Conservation (phyloP, 2,888 invertebrate genomes). For the Taenaris catops region DNA sequence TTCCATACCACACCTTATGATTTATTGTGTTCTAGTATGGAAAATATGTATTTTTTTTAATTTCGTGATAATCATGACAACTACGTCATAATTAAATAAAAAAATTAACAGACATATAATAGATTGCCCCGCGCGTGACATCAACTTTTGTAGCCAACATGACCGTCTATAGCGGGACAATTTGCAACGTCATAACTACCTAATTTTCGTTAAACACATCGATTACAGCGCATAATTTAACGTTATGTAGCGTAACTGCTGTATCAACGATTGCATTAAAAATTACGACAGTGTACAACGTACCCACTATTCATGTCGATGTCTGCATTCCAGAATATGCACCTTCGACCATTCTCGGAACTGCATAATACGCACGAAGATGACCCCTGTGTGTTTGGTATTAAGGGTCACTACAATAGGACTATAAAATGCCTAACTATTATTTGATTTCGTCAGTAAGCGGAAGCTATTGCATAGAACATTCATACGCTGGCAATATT, state of each 20-base stretch:
- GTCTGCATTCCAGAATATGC: slow-evolving; percentile 29
- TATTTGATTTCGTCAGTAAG: slow-evolving; percentile 36
- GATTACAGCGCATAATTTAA: slow-evolving; percentile 5
- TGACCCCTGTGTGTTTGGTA: slow-evolving; percentile 5
- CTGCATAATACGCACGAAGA: slow-evolving; percentile 6
- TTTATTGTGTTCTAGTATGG: too few species aligned
- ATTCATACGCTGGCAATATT: slow-evolving; percentile 28
- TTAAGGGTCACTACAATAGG: slow-evolving; percentile 11
- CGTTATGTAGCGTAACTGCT: slow-evolving; percentile 10
- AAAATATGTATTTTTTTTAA: too few species aligned
- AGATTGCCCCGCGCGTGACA: too few species aligned
- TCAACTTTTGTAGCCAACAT: too few species aligned
- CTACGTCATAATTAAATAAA: too few species aligned
- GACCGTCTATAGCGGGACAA: too few species aligned
- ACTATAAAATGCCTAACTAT: slow-evolving; percentile 24
- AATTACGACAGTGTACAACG: slow-evolving; percentile 22
- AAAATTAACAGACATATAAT: too few species aligned
- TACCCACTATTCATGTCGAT: slow-evolving; percentile 21
- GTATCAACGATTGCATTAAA: slow-evolving; percentile 23
- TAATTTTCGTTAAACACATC: slow-evolving; percentile 1
- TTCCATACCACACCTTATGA: too few species aligned
- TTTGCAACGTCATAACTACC: too few species aligned
- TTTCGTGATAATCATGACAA: too few species aligned
- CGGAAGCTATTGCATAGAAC: slow-evolving; percentile 34
- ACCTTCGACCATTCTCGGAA: slow-evolving; percentile 8